Evolutionary conservation across 2,113 vertebrate genomes (phyloP), one percentile per base, ranked within the genome.

Genomic region (Naja naja): DNA sequence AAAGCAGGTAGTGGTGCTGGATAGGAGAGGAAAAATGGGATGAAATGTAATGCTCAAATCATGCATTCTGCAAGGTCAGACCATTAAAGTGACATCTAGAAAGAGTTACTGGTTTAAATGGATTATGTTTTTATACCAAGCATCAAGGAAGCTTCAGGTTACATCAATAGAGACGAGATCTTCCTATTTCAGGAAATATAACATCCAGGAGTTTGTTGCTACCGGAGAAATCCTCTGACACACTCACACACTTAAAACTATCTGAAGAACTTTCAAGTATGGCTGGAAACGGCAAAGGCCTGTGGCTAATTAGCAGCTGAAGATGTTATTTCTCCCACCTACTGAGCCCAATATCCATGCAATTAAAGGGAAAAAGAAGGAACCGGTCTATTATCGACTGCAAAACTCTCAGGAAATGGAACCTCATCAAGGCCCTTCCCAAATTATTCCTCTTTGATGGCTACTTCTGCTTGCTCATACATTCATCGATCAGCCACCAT

Each of bases 271-370:
- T 85, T 92, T 90, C 69, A 90, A 60, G 56, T 86, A 27, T 47
- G 12, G 54, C 69, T 89, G 30, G 27, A 87, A 90, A 27, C 3
- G 27, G 88, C 45, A 93, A 90, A 39, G n/a, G n/a, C n/a, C 88
- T 64, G 45, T 10, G 89, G 88, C 54, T 93, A 90, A 64, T 93
- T 93, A 90, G 88, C 45, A 86, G 88, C 69, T 86, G 88, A 56
- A 60, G 88, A 87, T 90, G n/a, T 90, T 86, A 86, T 87, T n/a
- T 87, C 81, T 87, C 45, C 92, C 74, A 93, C 55, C 92, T 55
- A 93, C 45, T 64, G 55, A 86, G 88, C n/a, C 69, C 54, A 60
- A 90, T 86, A 60, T 93, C 43, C 55, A 81, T 86, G 92, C 92
- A 90, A 87, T 90, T 93, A 93, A 87, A 23, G 43, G 27, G 39